Evolutionary conservation across 2,113 vertebrate species (phyloP).

Genomic region (Mionectes macconnelli): DNA sequence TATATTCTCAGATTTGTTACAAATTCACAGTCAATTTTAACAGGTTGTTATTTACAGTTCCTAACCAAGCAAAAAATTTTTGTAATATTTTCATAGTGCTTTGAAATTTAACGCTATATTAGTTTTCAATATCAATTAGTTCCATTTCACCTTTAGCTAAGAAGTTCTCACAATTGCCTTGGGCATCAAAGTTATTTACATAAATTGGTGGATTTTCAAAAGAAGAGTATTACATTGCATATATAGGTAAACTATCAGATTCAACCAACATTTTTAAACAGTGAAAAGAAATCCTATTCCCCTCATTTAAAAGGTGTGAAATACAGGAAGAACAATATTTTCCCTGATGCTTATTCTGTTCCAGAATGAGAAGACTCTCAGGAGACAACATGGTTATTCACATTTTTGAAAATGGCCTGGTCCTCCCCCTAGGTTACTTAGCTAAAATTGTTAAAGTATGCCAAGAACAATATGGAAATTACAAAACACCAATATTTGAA

Average conservation of each 20-base stretch:
- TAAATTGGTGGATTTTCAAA: neutral
- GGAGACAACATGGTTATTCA: neutral
- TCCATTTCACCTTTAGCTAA: neutral
- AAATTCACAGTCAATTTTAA: neutral
- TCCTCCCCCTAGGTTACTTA: neutral
- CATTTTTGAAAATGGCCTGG: neutral
- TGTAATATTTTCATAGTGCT: neutral
- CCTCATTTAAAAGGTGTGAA: neutral
- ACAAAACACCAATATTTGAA: neutral
- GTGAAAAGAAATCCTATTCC: neutral
- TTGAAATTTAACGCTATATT: neutral
- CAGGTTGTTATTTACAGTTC: neutral
- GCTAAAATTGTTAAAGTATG: neutral
- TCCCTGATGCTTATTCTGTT: neutral
- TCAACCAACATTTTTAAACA: neutral
- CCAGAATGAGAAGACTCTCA: neutral
- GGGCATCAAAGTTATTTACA: neutral
- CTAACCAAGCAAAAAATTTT: neutral
- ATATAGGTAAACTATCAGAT: neutral
- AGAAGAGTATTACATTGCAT: neutral
- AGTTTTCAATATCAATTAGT: neutral
- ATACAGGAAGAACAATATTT: neutral
- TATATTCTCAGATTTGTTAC: neutral
- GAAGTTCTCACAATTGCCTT: neutral
- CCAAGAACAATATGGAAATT: neutral